Evolutionary conservation across 1,140 invertebrate species (phyloP).

Genomic region (Drosophila leontia): DNA sequence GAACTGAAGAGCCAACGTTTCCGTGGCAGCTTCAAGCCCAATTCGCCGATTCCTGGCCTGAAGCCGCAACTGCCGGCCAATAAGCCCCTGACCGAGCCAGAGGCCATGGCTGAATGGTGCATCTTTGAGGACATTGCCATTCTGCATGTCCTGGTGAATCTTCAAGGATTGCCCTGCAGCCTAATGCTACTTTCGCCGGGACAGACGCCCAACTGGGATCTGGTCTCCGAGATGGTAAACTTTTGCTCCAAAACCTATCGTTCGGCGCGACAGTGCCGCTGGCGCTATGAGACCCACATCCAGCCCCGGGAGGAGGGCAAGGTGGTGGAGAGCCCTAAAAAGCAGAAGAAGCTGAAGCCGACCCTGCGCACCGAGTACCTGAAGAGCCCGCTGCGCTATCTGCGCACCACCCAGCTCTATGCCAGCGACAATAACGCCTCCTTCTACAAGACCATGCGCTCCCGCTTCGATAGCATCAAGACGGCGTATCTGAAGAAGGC

Average conservation of each 20-base stretch:
- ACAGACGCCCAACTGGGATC: conserved; percentile 97
- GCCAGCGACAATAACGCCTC: conserved; percentile 93
- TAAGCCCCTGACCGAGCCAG: conserved; percentile 88
- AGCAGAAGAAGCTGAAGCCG: conserved; percentile 92
- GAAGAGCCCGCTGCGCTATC: conserved; percentile 87
- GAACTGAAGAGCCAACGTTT: conserved; percentile 92
- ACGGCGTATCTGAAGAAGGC: conserved; percentile 89
- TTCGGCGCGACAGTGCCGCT: conserved; percentile 95
- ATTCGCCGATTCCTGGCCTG: conserved; percentile 87
- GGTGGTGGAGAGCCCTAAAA: conserved; percentile 90
- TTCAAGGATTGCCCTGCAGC: conserved; percentile 93
- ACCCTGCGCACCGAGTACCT: conserved; percentile 85
- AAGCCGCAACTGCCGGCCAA: conserved; percentile 86
- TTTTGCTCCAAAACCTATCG: conserved; percentile 91
- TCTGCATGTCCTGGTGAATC: conserved; percentile 92
- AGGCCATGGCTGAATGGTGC: conserved; percentile 92
- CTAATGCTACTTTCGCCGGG: conserved; percentile 91
- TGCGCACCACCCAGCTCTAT: conserved; percentile 93
- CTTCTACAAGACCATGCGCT: conserved; percentile 89
- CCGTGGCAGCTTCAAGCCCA: conserved; percentile 87
- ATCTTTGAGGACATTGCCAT: conserved; percentile 95
- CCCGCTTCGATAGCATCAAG: conserved; percentile 93
- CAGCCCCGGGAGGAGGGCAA: conserved; percentile 95
- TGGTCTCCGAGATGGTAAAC: conserved; percentile 96
- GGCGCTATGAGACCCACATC: conserved; percentile 92